Base-by-base conservation (phyloP, 2,113 vertebrate genomes). In the Calyptomena viridis region DNA sequence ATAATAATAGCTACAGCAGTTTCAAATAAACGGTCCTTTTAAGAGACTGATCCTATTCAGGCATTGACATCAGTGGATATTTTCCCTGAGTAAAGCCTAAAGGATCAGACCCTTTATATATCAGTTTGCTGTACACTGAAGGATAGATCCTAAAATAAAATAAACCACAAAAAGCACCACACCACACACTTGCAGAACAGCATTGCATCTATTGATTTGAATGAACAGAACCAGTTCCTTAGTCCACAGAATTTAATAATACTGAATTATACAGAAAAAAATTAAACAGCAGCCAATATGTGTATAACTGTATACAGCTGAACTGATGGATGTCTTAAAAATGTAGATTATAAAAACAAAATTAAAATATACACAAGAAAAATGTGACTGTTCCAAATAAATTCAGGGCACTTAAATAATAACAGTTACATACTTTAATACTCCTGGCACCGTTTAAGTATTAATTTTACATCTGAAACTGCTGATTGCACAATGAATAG, bases 401-500 rank as follows among this genome's bases (percentile, higher is more conserved):
- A 96, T 84, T 63, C 77, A 90, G 35, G 73, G 46, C 76, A 94
- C 94, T 96, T 97, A 94, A 97, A 97, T 87, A 97, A 95, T 71
- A 96, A 67, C 92, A 95, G 90, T 96, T 95, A 93, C 69, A 82
- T 33, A 84, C 76, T 92, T 86, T 89, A 95, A 93, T 84, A 81
- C 75, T 84, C 84, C 66, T 89, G 82, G 89, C 79, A 96, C 86
- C 37, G 9, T 72, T 95, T 94, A 95, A 93, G 73, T 91, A 96
- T 94, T 95, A 97, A 95, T 97, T 97, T 97, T 94, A 89, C 40
- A 4, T 89, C 83, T 21, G 89, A 95, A 94, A 90, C 84, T 87
- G 89, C 82, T 95, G 94, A 97, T 95, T 94, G 78, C 92, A 94
- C 89, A 89, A 84, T 83, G 91, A 95, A 90, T 95, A 66, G 92